phyloP scores from a whole-genome alignment of 2,888 invertebrate genomes.

The Candidula unifasciata region DNA sequence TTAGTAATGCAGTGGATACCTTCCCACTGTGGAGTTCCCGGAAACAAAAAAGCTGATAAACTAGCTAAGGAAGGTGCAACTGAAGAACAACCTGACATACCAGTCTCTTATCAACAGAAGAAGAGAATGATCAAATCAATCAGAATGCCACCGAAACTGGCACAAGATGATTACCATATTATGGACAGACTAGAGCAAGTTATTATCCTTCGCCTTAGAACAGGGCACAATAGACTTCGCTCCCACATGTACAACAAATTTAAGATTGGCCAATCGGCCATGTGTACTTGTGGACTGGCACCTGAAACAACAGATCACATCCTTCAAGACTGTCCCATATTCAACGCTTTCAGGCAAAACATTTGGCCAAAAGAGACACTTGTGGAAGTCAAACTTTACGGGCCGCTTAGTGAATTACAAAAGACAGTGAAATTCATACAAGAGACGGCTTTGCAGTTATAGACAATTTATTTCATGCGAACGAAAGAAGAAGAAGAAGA shows the following conservation, averaged over 20 bases:
- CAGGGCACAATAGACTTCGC: not conserved
- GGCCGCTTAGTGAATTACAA: not conserved
- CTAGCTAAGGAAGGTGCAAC: not conserved
- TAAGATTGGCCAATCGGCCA: not conserved
- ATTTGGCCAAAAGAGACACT: not conserved
- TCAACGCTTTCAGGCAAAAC: not conserved
- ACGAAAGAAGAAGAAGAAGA: not conserved
- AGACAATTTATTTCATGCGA: slow-evolving; percentile 13
- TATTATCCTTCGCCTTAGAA: not conserved
- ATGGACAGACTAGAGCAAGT: too few relatives aligned
- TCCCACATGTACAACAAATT: slow-evolving; percentile 18
- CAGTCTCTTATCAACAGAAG: not conserved
- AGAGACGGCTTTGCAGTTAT: not conserved
- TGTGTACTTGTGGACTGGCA: not conserved
- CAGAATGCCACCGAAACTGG: too few relatives aligned
- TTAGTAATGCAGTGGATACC: not conserved
- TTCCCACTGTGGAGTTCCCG: slow-evolving; percentile 1
- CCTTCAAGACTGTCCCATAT: not conserved
- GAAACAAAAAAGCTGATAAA: not conserved
- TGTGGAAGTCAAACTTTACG: not conserved
- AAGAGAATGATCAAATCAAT: not conserved
- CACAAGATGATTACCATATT: too few relatives aligned
- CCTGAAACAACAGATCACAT: not conserved
- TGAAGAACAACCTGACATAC: not conserved
- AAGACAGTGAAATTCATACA: slow-evolving; percentile 1